phyloP scores from a whole-genome alignment of 2,113 vertebrate species.

The Gobius niger region DNA sequence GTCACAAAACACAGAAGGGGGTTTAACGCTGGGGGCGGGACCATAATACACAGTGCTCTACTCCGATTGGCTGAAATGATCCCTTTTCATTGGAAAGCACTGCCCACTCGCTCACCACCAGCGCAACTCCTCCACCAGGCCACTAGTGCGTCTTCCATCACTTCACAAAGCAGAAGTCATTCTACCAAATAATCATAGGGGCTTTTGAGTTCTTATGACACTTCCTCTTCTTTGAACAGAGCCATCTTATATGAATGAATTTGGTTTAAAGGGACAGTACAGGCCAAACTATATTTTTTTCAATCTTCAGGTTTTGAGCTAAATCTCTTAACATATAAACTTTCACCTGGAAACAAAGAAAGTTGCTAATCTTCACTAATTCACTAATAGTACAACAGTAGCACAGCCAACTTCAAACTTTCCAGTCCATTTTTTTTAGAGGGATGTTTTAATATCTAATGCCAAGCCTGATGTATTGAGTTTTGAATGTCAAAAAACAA shows the following conservation, averaged over 20 bases:
- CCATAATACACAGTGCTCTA: constrained; percentile 11
- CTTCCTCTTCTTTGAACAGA: constrained; percentile 23
- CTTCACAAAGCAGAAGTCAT: constrained; percentile 45
- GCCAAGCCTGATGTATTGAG: no score
- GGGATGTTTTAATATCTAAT: no score
- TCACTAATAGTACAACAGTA: no score
- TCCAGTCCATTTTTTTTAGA: no score
- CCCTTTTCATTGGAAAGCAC: background rate
- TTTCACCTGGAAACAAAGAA: no score
- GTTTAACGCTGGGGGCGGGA: constrained; percentile 43
- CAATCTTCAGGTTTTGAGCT: no score
- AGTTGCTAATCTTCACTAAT: no score
- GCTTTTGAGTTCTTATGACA: background rate
- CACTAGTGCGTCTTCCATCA: background rate
- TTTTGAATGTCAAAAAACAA: no score
- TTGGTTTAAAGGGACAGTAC: no score
- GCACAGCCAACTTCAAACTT: no score
- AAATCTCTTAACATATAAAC: no score
- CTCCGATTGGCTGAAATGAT: constrained; percentile 35
- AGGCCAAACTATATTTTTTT: no score
- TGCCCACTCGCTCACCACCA: background rate
- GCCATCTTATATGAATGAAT: background rate
- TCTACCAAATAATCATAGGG: constrained; percentile 21
- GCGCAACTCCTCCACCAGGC: background rate
- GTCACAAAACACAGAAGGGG: constrained; percentile 44